These are phyloP conservation scores for Hypomesus transpacificus DNA, from an alignment of 2,113 vertebrate genomes.

Conservation along the genomic window DNA sequence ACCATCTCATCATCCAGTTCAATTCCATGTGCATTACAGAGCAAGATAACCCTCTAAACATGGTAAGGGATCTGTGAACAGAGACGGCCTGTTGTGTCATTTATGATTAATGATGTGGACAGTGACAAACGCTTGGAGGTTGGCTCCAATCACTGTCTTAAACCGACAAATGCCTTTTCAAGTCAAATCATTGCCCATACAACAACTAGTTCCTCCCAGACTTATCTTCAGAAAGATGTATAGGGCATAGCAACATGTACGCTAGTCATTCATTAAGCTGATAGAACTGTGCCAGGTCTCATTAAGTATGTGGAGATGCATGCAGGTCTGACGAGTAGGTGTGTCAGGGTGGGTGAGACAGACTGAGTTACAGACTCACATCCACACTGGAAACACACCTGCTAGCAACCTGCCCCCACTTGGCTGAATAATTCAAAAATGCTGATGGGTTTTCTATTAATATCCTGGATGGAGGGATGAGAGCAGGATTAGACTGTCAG, in stretches of 20 bases:
- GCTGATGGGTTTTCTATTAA: constrained; percentile 32
- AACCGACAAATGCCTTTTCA: not conserved
- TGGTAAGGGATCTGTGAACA: too few relatives aligned
- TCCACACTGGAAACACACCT: not conserved
- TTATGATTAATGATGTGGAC: not conserved
- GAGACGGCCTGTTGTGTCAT: too few relatives aligned
- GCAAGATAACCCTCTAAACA: not conserved
- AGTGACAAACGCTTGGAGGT: not conserved
- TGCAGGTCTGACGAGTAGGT: not conserved
- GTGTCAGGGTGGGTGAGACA: not conserved
- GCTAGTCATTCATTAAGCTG: not conserved
- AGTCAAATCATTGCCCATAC: not conserved
- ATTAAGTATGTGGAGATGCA: not conserved
- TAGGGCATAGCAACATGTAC: not conserved
- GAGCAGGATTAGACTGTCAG: not conserved
- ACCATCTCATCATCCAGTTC: not conserved
- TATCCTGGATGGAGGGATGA: constrained; percentile 9
- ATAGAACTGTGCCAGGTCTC: not conserved
- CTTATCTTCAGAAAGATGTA: not conserved
- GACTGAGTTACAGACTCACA: not conserved
- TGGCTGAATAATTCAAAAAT: constrained; percentile 26
- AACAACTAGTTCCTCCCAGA: not conserved
- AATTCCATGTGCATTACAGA: not conserved
- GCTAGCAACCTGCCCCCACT: not conserved
- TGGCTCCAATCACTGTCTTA: constrained; percentile 1